Evolutionary conservation across 37 sponge, comb jelly and placozoan species (phyloP).

Genomic region (Chondrilla cf. caribensis): DNA sequence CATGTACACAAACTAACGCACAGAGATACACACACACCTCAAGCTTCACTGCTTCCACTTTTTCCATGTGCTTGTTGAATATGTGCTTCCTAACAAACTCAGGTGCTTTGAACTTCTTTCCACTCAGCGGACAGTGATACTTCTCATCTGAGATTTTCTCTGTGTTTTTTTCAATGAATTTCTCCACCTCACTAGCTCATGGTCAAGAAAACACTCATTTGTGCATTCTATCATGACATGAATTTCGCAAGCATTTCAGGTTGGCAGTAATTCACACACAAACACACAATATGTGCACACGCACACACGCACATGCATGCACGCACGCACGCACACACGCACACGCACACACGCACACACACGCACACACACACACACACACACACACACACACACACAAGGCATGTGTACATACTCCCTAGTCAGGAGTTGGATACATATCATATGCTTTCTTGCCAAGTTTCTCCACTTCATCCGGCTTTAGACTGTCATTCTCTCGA

Average conservation of each 20-base stretch:
- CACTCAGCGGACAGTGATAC: conserved; percentile 96
- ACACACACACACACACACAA: too few relatives aligned
- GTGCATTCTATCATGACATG: neutral
- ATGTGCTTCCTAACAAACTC: conserved; percentile 98
- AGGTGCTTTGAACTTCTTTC: conserved; percentile 95
- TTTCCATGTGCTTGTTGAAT: conserved; percentile 93
- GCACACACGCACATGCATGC: neutral
- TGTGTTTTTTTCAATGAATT: conserved; percentile 85
- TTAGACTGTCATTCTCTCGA: conserved; percentile 24
- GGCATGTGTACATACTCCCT: neutral
- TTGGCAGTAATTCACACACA: neutral
- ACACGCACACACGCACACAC: neutral
- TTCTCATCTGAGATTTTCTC: conserved; percentile 83
- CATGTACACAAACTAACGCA: neutral
- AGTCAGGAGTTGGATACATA: conserved; percentile 57
- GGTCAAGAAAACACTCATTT: conserved; percentile 27
- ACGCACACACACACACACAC: neutral
- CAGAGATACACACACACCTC: conserved; percentile 58
- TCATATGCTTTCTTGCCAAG: conserved; percentile 71
- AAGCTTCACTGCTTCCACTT: conserved; percentile 76
- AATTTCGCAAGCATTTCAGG: neutral
- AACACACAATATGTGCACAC: neutral
- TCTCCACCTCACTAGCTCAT: conserved; percentile 75
- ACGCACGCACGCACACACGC: neutral
- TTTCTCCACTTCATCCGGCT: conserved; percentile 61